A percentile compares a stretch with the other conserved stretches of the same genome.
phyloP scores from a whole-genome alignment of 2,113 vertebrate genomes.

The Craseonycteris thonglongyai region DNA sequence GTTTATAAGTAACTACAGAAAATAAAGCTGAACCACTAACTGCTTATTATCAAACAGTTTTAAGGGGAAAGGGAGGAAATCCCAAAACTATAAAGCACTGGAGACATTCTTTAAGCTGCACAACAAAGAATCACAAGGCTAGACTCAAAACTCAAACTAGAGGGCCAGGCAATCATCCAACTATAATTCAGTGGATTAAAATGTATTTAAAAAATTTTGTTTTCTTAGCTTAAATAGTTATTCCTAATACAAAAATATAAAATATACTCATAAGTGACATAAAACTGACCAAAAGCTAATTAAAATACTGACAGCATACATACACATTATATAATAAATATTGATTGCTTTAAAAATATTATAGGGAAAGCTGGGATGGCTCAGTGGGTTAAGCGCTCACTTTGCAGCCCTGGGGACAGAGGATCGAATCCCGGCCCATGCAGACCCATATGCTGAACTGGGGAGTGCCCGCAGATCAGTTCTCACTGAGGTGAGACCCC shows the following conservation, averaged over 20 bases:
- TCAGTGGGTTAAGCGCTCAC: too few species aligned
- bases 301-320: not conserved
- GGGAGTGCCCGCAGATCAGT: too few species aligned
- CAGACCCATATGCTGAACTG: too few species aligned
- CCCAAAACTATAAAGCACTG: not conserved
- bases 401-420: too few species aligned
- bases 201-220: not conserved
- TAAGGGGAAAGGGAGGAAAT: not conserved
- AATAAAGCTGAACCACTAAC: slow-evolving; percentile 3
- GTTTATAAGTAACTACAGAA: not conserved
- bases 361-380: too few species aligned
- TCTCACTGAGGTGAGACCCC: too few species aligned
- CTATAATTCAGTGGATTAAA: not conserved
- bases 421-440: too few species aligned
- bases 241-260: slow-evolving; percentile 30
- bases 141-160: not conserved
- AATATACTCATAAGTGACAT: not conserved
- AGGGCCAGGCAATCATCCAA: not conserved
- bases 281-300: not conserved
- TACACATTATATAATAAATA: not conserved
- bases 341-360: not conserved
- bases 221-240: slow-evolving; percentile 27
- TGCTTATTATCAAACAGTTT: not conserved
- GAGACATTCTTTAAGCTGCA: not conserved
- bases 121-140: not conserved